phyloP scores from a whole-genome alignment of 2,113 vertebrate genomes.

The Passer montanus region DNA sequence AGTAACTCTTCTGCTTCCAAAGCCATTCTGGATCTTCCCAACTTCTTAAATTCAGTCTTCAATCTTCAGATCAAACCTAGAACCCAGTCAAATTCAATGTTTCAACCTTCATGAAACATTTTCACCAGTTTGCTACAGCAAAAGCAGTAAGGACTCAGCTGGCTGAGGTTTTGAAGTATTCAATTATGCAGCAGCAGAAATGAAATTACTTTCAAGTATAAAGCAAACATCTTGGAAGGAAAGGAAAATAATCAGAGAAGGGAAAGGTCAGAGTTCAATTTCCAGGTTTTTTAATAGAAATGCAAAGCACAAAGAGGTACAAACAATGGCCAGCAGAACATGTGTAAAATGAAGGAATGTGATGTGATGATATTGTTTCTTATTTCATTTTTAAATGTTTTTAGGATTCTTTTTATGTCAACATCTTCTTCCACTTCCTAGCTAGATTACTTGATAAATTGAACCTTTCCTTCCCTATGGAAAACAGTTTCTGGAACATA shows the following conservation, averaged over 20 bases:
- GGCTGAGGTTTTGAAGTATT: background rate
- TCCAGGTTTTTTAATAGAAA: background rate
- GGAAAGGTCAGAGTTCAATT: background rate
- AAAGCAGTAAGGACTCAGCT: constrained; percentile 24
- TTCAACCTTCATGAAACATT: background rate
- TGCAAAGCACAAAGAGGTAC: background rate
- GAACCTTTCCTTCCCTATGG: background rate
- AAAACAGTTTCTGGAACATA: background rate
- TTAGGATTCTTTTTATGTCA: background rate
- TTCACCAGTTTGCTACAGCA: background rate
- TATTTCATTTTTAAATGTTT: background rate
- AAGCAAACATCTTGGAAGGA: background rate
- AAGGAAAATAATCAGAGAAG: background rate
- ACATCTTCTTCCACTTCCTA: background rate
- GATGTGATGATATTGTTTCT: background rate
- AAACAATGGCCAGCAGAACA: background rate
- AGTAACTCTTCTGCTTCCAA: background rate
- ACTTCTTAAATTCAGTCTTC: background rate
- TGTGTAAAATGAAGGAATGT: background rate
- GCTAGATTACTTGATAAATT: background rate
- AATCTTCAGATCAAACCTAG: background rate
- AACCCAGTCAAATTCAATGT: background rate
- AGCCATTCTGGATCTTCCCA: background rate
- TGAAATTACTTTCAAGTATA: background rate
- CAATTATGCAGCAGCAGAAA: constrained; percentile 38